phyloP scores from a whole-genome alignment of 2,797 vertebrate species.

The Molossus alvarezi region DNA sequence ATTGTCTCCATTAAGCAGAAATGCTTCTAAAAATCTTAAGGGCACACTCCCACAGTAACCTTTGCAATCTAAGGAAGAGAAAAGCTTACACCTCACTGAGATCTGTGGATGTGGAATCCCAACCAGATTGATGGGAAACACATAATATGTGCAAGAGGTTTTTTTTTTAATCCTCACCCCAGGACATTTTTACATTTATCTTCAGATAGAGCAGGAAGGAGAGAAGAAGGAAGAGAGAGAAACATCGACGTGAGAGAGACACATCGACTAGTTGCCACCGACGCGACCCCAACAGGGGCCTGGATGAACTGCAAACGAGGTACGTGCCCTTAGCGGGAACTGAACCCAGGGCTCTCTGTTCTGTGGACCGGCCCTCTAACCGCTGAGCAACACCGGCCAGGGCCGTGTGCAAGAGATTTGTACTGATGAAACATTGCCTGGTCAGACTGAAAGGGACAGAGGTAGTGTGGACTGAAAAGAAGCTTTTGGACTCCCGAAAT shows the following conservation, averaged over 20 bases:
- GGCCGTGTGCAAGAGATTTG: not conserved
- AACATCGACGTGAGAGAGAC: no score
- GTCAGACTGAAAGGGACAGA: not conserved
- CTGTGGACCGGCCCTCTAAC: no score
- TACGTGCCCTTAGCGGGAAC: no score
- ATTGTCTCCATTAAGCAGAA: slow-evolving; percentile 34
- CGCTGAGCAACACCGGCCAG: no score
- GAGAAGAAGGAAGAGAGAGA: no score
- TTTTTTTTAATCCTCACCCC: no score
- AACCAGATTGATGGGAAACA: slow-evolving; percentile 3
- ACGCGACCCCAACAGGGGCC: no score
- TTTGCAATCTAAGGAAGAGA: not conserved
- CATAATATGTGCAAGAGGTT: not conserved
- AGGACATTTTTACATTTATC: no score
- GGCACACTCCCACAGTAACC: not conserved
- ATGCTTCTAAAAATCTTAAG: slow-evolving; percentile 19
- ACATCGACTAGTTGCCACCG: no score
- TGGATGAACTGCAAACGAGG: no score
- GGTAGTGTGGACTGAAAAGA: not conserved
- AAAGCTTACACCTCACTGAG: not conserved
- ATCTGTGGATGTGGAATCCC: not conserved
- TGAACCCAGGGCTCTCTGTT: no score
- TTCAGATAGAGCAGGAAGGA: no score
- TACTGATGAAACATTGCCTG: not conserved
- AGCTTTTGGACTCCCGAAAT: not conserved